Evolutionary conservation across 2,113 vertebrate genomes (phyloP).

Genomic region (Nipponia nippon): DNA sequence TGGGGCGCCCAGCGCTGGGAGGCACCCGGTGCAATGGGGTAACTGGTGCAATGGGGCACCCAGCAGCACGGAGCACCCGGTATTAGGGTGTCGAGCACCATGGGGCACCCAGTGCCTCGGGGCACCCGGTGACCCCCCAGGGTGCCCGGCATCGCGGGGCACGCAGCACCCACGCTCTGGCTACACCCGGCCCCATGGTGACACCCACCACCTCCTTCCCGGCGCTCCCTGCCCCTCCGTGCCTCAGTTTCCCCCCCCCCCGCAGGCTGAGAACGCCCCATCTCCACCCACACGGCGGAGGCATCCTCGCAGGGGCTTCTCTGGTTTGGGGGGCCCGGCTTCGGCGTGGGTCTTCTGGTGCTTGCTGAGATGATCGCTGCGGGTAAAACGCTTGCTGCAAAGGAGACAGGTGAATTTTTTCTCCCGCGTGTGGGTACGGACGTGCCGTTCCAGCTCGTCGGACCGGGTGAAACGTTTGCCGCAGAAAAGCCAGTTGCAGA

Average conservation of each 20-base stretch:
- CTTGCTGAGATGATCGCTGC: slow-evolving; percentile 24
- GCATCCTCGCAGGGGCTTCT: not conserved
- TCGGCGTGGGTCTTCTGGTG: not conserved
- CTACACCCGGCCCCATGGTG: not conserved
- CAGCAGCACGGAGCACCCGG: too few species aligned
- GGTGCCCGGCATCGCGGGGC: not conserved
- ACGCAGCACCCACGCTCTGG: not conserved
- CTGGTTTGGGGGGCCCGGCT: not conserved
- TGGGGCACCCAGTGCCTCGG: too few species aligned
- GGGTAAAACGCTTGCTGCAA: slow-evolving; percentile 11
- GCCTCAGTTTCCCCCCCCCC: not conserved
- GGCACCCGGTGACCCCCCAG: not conserved
- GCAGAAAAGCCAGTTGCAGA: slow-evolving; percentile 96
- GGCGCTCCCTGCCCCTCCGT: not conserved
- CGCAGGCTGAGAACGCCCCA: not conserved
- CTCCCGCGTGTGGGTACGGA: slow-evolving; percentile 95
- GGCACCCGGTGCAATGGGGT: too few species aligned
- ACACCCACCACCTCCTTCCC: not conserved
- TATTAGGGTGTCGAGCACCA: too few species aligned
- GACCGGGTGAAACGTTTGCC: slow-evolving; percentile 93
- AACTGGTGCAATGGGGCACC: too few species aligned
- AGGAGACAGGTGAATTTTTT: slow-evolving; percentile 67
- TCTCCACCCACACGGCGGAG: not conserved
- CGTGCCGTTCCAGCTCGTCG: slow-evolving; percentile 93
- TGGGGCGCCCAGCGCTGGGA: too few species aligned